Evolutionary conservation across 2,888 invertebrate species (phyloP).

Genomic region (Eupithecia insigniata): DNA sequence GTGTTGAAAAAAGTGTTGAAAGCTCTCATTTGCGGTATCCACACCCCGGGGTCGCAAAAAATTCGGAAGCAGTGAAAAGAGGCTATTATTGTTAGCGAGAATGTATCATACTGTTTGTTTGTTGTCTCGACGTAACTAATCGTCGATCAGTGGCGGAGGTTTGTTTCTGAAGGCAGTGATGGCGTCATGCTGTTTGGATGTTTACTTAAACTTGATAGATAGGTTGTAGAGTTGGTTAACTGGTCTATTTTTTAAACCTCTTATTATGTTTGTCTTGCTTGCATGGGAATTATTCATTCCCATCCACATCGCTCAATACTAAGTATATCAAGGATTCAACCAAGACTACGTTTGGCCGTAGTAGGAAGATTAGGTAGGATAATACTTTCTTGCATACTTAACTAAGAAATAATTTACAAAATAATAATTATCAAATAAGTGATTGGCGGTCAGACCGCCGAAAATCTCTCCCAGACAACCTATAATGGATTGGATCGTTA

Average conservation of each 20-base stretch:
- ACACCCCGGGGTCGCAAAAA: slow-evolving; percentile 64
- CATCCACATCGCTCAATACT: no score
- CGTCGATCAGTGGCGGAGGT: slow-evolving; percentile 45
- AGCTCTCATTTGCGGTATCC: slow-evolving; percentile 59
- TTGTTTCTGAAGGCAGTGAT: slow-evolving; percentile 37
- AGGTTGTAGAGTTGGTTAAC: not conserved
- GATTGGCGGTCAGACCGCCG: no score
- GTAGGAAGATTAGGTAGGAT: no score
- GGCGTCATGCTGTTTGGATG: slow-evolving; percentile 6
- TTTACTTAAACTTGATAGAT: slow-evolving; percentile 1
- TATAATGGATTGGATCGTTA: no score
- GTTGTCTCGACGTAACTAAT: slow-evolving; percentile 55
- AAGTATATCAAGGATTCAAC: not conserved
- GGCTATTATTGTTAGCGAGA: slow-evolving; percentile 54
- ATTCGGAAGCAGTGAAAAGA: slow-evolving; percentile 61
- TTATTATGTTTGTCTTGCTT: not conserved
- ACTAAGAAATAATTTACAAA: no score
- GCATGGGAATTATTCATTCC: no score
- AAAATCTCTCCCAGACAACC: no score
- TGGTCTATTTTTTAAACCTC: not conserved
- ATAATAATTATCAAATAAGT: no score
- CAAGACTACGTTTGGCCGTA: no score
- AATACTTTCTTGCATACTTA: no score
- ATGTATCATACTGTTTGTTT: slow-evolving; percentile 47
- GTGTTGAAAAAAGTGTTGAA: slow-evolving; percentile 58